Evolutionary conservation across 1,140 invertebrate genomes (phyloP).

Genomic region (Bemisia tabaci): DNA sequence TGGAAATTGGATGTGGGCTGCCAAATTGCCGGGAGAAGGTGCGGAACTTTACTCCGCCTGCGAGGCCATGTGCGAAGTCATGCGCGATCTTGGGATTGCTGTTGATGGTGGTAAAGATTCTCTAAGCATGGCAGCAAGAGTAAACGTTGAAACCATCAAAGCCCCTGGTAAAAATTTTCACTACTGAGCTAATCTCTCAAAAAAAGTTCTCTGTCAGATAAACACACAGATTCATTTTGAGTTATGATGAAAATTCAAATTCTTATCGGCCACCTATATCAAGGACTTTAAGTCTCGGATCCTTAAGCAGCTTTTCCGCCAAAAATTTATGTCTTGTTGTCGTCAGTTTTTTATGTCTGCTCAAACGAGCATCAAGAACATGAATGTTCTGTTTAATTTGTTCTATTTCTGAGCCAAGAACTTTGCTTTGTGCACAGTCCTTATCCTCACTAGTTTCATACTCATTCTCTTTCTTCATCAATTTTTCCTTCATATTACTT

Average conservation of each 20-base stretch:
- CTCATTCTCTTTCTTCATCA: not conserved
- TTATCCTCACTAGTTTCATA: not conserved
- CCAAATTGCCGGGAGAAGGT: conserved; percentile 84
- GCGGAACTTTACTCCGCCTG: conserved; percentile 76
- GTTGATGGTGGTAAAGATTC: conserved; percentile 98
- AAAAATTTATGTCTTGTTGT: not conserved
- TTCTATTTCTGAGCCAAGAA: not conserved
- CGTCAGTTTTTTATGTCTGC: not conserved
- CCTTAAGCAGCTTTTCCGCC: not conserved
- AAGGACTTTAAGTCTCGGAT: not conserved
- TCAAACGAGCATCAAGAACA: not conserved
- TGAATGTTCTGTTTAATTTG: not conserved
- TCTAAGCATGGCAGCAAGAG: conserved; percentile 87
- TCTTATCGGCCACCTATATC: not conserved
- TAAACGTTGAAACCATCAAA: conserved; percentile 51
- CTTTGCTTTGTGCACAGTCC: not conserved
- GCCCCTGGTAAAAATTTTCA: conserved; percentile 45
- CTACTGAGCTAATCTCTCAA: not conserved
- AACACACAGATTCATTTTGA: not conserved
- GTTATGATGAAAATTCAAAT: conserved; percentile 1
- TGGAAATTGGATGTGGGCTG: conserved; percentile 99
- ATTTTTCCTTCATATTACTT: not conserved
- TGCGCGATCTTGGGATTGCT: conserved; percentile 77
- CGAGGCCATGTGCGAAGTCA: conserved; percentile 69
- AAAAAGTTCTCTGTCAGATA: too few species aligned